Base-by-base conservation (phyloP, 2,113 vertebrate genomes). In the Lota lota region DNA sequence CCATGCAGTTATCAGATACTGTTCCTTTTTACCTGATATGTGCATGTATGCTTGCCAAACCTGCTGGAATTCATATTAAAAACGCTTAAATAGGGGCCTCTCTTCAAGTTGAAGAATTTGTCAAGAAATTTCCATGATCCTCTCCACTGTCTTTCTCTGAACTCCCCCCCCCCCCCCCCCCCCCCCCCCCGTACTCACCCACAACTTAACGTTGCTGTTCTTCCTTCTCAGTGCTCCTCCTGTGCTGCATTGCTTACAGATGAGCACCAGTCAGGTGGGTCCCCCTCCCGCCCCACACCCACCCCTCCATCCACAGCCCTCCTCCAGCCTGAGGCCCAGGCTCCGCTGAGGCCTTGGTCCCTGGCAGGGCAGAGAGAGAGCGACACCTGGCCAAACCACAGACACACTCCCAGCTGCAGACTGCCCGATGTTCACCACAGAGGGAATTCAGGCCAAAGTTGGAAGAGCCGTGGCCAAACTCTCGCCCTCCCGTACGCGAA, bases 311-410 rank as follows among this genome's bases (percentile, higher is more conserved):
- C 81, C 81, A 63, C 18, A 70, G 76, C 69, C 81, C 64, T 61
- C 81, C 77, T 81, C 71, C 71, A 80, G 81, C 79, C 77, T 67
- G 70, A 84, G 86, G 63, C 86, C 79, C 75, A 80, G 86, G 85
- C 71, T 85, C 83, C 54, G 75, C 83, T 73, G 83, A 88, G 85
- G 87, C 83, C 88, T 88, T 40, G 73, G 84, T 87, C 83, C 83
- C 60, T 66, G 79, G 82, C 77, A 85, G 84, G 71, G 76, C 83
- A 80, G 76, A 57, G 79, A 10, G 6, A 10, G 36, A 40, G 79
- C 87, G 86, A 90, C 90, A 91, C 90, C 88, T 90, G 90, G 85
- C 89, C 89, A 91, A 89, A 84, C 87, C 84, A 20, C 88, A 89
- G 86, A 90, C 88, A 88, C 81, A 83, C 88, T 88, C 87, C 86